A percentile compares a stretch with the other conserved stretches of the same genome.
These are phyloP conservation scores for Chymomyza caudatula DNA, from an alignment of 2,888 invertebrate genomes.

Conservation along the genomic window DNA sequence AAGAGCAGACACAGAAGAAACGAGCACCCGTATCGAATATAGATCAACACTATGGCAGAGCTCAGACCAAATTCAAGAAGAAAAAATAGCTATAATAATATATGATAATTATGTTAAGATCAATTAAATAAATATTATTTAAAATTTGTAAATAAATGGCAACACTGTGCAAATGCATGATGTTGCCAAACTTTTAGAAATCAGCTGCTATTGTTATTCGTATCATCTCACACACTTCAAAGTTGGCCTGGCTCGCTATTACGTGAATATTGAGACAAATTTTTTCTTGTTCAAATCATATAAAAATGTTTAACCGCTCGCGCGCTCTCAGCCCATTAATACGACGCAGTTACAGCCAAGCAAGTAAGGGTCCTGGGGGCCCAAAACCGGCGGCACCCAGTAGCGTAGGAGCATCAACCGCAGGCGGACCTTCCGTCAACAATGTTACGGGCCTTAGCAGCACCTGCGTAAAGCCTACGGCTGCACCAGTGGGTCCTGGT, in stretches of 20 bases:
- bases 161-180: neutral
- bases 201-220: conserved; percentile 34
- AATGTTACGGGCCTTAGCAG: conserved; percentile 84
- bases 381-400: conserved; percentile 10
- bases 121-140: neutral
- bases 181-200: conserved; percentile 36
- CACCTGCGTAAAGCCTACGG: conserved; percentile 80
- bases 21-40: conserved; percentile 79
- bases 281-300: conserved; percentile 20
- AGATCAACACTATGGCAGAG: conserved; percentile 75
- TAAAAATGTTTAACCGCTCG: conserved; percentile 49
- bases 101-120: conserved; percentile 1
- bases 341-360: conserved; percentile 55
- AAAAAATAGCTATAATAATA: conserved; percentile 40
- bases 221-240: conserved; percentile 27
- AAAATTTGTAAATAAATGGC: neutral
- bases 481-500: conserved; percentile 75
- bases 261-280: conserved; percentile 57
- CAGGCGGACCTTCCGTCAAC: conserved; percentile 13
- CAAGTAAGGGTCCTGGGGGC: conserved; percentile 30
- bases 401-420: neutral
- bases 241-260: conserved; percentile 47
- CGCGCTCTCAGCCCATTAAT: conserved; percentile 43
- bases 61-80: conserved; percentile 70
- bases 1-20: conserved; percentile 77